Base-by-base conservation (phyloP, 2,888 invertebrate genomes). In the Orthosia gracilis region DNA sequence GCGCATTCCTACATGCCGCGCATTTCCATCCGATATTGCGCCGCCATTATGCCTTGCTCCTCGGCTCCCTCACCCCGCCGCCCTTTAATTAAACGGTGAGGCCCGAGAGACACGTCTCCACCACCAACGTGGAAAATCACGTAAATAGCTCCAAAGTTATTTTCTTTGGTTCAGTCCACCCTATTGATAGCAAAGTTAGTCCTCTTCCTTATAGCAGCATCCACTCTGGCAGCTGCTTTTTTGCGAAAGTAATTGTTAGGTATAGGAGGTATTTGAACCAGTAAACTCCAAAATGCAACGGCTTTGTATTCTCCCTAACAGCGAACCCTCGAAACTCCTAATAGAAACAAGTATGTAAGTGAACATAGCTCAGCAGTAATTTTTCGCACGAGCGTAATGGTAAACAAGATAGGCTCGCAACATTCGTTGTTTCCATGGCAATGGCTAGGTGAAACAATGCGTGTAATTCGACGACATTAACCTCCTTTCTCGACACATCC, bases 11-110 rank as follows among this genome's bases (percentile, higher is more conserved):
- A 96, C 96, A 96, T 96, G 95, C 96, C 96, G 95, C 95, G 95
- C 96, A 96, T 96, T 96, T 96, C 96, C 96, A 96, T 96, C 96
- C 96, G 95, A 96, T 96, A 96, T 96, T 96, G 96, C 96, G 96
- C 95, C 95, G 95, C 95, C 95, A 96, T 96, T 96, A 96, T 96
- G 93, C 95, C 95, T 91, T 93, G 94, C 93, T 94, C 91, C 92
- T 92, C 92, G 88, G 83, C 88, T 90, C 91, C 92, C 89, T 92
- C 93, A 88, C 91, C 94, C 94, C 92, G 92, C 92, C 94, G 95
- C 94, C 95, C 96, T 96, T 96, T 96, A 96, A 96, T 96, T 96
- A 96, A 96, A 96, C 95, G 94, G 94, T 95, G 94, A 95, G 94
- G 92, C 95, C 94, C 94, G 94, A 94, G 95, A 95, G 95, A 96